Conservation (phyloP, 2,113 vertebrate species). For the human (Homo sapiens) region DNA sequence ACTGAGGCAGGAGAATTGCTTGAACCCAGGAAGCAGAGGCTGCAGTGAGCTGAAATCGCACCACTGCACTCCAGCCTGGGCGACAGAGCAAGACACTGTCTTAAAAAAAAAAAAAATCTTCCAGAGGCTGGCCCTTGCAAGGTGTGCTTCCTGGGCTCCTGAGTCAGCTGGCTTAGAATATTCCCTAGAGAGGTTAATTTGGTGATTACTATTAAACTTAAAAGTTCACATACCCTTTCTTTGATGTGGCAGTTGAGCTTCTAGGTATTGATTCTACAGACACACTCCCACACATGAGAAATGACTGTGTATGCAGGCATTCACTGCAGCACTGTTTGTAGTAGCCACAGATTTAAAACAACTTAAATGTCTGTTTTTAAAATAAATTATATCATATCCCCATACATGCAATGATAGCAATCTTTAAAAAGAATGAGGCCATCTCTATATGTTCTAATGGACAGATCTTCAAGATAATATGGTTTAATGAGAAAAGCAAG, state of each 20-base stretch:
- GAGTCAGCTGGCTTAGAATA: not conserved
- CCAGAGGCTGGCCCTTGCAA: not conserved
- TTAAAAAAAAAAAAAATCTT: too few relatives aligned
- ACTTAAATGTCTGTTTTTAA: not conserved
- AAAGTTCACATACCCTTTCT: not conserved
- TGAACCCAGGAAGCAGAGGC: too few relatives aligned
- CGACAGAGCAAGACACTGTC: too few relatives aligned
- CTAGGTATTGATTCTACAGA: not conserved
- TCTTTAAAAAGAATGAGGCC: not conserved
- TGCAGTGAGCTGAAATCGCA: too few relatives aligned
- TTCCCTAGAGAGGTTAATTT: not conserved
- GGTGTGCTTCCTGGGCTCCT: not conserved
- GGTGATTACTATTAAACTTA: not conserved
- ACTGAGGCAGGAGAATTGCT: too few relatives aligned
- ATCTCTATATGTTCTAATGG: not conserved
- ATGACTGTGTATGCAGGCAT: not conserved
- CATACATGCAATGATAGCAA: not conserved
- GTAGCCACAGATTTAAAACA: not conserved
- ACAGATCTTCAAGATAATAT: not conserved
- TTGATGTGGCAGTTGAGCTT: not conserved
- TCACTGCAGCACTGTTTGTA: not conserved
- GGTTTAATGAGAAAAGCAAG: not conserved
- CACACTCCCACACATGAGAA: not conserved
- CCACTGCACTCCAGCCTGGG: too few relatives aligned
- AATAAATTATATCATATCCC: not conserved